Conservation (phyloP, 2,113 vertebrate species). For the Gnathonemus echidnorhynchus region DNA sequence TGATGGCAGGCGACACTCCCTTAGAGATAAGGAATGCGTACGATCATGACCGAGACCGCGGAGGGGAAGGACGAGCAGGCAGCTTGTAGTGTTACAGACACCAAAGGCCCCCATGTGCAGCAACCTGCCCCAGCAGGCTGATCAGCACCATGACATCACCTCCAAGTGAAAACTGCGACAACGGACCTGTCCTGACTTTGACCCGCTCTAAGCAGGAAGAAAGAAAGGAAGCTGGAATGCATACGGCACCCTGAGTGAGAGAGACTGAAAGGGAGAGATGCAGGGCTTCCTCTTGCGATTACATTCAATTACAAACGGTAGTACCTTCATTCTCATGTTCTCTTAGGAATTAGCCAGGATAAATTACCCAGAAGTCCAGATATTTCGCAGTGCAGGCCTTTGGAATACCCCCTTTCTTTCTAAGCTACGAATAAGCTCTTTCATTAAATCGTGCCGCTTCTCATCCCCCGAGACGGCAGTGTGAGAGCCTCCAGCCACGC, state of each 20-base stretch:
- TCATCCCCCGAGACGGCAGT: neutral
- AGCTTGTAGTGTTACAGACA: neutral
- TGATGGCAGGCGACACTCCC: neutral
- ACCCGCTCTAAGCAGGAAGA: neutral
- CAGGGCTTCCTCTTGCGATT: conserved; percentile 26
- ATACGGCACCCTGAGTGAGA: conserved; percentile 2
- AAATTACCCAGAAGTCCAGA: neutral
- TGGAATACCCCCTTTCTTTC: neutral
- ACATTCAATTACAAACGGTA: conserved; percentile 60
- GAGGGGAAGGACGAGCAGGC: neutral
- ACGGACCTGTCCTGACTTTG: neutral
- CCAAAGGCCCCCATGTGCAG: neutral
- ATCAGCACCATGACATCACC: conserved; percentile 9
- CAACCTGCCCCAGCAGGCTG: neutral
- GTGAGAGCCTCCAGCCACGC: neutral
- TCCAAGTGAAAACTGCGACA: neutral
- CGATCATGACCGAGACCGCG: neutral
- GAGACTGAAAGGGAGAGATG: conserved; percentile 5
- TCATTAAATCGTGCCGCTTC: neutral
- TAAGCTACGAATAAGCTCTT: neutral
- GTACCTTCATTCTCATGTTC: conserved; percentile 33
- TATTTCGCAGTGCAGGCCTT: neutral
- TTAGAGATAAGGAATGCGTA: conserved; percentile 3
- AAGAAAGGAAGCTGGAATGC: neutral
- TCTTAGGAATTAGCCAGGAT: conserved; percentile 15